phyloP scores from a whole-genome alignment of 2,888 invertebrate genomes.

The Drosophila kambysellisi region DNA sequence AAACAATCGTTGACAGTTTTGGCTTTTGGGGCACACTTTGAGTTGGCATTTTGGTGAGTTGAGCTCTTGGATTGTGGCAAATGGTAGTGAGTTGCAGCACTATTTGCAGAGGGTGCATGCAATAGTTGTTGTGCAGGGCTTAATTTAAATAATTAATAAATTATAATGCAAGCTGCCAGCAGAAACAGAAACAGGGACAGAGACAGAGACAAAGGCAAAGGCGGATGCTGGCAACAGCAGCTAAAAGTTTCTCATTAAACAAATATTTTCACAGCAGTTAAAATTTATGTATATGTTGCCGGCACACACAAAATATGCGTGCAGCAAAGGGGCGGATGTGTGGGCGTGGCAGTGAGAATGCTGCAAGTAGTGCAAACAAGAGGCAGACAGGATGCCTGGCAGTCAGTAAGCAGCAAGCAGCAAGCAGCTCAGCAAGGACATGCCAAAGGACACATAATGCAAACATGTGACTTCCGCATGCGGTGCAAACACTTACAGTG shows the following conservation, averaged over 20 bases:
- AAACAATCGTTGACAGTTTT: slow-evolving; percentile 32
- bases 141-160: slow-evolving; percentile 81
- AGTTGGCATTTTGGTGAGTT: slow-evolving; percentile 8
- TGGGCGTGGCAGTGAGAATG: slow-evolving; percentile 28
- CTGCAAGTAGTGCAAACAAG: slow-evolving; percentile 75
- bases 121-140: slow-evolving; percentile 55
- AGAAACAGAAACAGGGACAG: slow-evolving; percentile 5
- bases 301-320: slow-evolving; percentile 23
- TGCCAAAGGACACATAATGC: slow-evolving; percentile 82
- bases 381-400: slow-evolving; percentile 36
- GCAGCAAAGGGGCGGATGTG: not conserved
- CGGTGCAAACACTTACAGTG: slow-evolving; percentile 78
- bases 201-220: slow-evolving; percentile 5
- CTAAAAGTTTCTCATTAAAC: slow-evolving; percentile 83
- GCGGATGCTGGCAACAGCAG: slow-evolving; percentile 48
- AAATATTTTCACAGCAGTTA: slow-evolving; percentile 80
- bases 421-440: slow-evolving; percentile 70
- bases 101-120: slow-evolving; percentile 34
- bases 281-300: slow-evolving; percentile 69
- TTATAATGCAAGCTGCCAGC: slow-evolving; percentile 53
- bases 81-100: slow-evolving; percentile 21
- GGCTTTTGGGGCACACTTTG: slow-evolving; percentile 6
- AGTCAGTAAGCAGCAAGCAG: slow-evolving; percentile 12
- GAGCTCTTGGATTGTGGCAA: slow-evolving; percentile 30
- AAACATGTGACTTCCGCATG: slow-evolving; percentile 82